Evolutionary conservation across 2,113 vertebrate species (phyloP).

Genomic region (Pristiophorus japonicus): DNA sequence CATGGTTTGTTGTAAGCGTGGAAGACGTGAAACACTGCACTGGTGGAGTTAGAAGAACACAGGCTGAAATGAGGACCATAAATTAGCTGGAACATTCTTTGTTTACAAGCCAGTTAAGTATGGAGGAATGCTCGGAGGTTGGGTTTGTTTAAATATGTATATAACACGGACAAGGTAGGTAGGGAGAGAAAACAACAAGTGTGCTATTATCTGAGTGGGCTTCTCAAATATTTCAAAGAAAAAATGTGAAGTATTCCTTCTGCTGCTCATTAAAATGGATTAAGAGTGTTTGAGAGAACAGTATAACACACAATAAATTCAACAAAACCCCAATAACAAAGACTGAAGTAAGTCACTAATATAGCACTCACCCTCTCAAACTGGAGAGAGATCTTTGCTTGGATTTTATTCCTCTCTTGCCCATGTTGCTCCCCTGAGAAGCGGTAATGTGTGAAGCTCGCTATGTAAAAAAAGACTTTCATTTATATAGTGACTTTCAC

Average conservation of each 20-base stretch:
- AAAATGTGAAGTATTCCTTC: conserved; percentile 41
- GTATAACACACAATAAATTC: neutral
- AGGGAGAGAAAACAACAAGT: neutral
- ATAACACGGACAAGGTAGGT: neutral
- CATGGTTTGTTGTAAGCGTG: neutral
- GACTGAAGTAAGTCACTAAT: neutral
- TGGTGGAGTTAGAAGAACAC: neutral
- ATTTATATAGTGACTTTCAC: neutral
- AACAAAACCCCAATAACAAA: neutral
- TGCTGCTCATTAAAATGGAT: neutral
- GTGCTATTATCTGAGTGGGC: conserved; percentile 33
- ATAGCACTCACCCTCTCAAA: neutral
- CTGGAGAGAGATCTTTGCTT: neutral
- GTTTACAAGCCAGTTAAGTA: neutral
- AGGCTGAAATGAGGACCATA: neutral
- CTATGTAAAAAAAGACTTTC: neutral
- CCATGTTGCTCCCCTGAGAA: neutral
- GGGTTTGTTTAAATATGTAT: neutral
- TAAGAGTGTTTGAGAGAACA: neutral
- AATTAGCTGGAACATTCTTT: neutral
- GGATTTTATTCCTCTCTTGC: neutral
- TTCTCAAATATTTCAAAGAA: conserved; percentile 38
- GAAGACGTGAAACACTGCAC: neutral
- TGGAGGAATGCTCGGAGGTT: neutral
- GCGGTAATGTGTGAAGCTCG: neutral